phyloP scores from a whole-genome alignment of 2,797 vertebrate genomes.

The Ceryle rudis region DNA sequence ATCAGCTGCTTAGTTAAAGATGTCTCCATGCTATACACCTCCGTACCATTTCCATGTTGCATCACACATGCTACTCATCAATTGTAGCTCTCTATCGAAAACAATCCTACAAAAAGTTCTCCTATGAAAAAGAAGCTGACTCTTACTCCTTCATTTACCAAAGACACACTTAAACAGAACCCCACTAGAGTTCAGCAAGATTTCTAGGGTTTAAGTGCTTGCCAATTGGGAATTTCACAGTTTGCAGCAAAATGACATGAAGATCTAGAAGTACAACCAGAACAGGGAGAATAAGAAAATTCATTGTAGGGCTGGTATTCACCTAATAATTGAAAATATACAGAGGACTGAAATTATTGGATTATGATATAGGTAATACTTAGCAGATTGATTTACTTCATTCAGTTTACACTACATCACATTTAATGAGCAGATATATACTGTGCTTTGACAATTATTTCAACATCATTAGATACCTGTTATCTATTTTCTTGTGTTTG shows the following conservation, averaged over 20 bases:
- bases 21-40: background rate
- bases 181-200: background rate
- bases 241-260: background rate
- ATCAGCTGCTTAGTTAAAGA: background rate
- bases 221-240: background rate
- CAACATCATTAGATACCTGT: background rate
- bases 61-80: accelerated
- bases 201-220: background rate
- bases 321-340: background rate
- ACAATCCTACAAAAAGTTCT: background rate
- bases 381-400: background rate
- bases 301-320: background rate
- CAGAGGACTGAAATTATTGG: background rate
- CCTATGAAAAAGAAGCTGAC: accelerated
- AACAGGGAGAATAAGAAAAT: background rate
- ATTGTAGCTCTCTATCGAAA: background rate
- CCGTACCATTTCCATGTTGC: background rate
- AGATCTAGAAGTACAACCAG: background rate
- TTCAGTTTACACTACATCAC: background rate
- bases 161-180: background rate
- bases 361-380: background rate
- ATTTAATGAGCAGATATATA: background rate
- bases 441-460: background rate
- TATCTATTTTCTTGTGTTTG: background rate
- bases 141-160: background rate